Conservation (phyloP, 1,140 invertebrate genomes). For the Drosophila dunni region DNA sequence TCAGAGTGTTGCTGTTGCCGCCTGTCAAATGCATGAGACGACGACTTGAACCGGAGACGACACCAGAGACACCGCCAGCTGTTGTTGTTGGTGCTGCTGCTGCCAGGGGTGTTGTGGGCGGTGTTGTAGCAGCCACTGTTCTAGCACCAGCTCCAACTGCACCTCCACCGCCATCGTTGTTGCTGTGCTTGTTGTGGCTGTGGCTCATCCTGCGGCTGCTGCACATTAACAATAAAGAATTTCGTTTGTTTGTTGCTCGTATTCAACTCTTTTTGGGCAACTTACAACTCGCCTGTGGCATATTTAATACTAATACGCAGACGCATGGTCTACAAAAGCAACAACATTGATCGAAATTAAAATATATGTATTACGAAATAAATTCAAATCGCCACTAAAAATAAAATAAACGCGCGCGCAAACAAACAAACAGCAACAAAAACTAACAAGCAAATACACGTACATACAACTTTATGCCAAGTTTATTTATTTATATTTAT, state of each 20-base stretch:
- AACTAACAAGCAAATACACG: background rate
- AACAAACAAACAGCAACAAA: constrained; percentile 2
- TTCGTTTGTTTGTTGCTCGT: background rate
- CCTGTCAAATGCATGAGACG: constrained; percentile 86
- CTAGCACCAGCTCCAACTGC: constrained; percentile 14
- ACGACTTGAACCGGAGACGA: constrained; percentile 83
- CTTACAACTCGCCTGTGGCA: constrained; percentile 59
- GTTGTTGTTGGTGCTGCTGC: constrained; percentile 87
- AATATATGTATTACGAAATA: constrained; percentile 41
- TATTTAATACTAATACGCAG: constrained; percentile 32
- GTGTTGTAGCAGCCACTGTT: constrained; percentile 86
- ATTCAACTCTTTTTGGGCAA: constrained; percentile 14
- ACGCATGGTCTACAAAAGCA: constrained; percentile 48
- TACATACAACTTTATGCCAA: background rate
- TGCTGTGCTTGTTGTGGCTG: constrained; percentile 35
- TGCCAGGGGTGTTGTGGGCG: constrained; percentile 86
- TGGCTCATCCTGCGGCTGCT: constrained; percentile 74
- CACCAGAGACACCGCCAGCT: constrained; percentile 63
- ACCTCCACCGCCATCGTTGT: constrained; percentile 54
- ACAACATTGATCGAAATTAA: constrained; percentile 8
- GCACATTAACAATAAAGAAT: constrained; percentile 40
- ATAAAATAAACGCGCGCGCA: constrained; percentile 30
- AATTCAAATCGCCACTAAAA: constrained; percentile 37
- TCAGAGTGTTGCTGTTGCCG: constrained; percentile 84
- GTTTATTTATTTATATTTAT: constrained; percentile 21